These are phyloP conservation scores for Delia radicum DNA, from an alignment of 1,140 invertebrate genomes.

Conservation along the genomic window DNA sequence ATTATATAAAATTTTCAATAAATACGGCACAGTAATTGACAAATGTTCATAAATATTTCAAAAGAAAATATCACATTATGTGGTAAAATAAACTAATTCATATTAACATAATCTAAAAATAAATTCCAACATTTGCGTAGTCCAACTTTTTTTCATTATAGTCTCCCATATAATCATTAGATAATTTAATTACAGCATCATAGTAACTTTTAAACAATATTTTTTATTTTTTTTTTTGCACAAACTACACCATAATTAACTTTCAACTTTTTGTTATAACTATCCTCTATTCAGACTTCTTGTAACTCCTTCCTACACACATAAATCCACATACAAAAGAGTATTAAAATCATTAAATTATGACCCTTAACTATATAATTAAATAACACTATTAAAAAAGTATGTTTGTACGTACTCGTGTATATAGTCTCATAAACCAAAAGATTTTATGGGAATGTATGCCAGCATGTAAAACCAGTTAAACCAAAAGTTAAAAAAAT, in stretches of 20 bases:
- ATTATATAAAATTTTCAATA: too few relatives aligned
- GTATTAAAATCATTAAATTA: slow-evolving; percentile 5
- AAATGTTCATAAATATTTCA: too few relatives aligned
- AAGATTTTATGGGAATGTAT: neutral
- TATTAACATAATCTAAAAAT: too few relatives aligned
- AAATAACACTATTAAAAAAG: neutral
- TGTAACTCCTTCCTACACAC: too few relatives aligned
- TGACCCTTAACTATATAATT: slow-evolving; percentile 4
- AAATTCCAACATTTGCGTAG: too few relatives aligned
- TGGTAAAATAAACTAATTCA: too few relatives aligned
- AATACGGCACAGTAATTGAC: too few relatives aligned
- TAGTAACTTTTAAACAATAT: neutral
- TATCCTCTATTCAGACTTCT: too few relatives aligned
- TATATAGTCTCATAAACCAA: neutral
- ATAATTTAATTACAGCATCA: neutral
- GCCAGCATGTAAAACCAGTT: slow-evolving; percentile 1
- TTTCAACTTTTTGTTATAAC: neutral
- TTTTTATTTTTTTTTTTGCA: neutral
- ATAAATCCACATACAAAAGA: neutral
- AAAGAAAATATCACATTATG: too few relatives aligned
- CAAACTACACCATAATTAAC: neutral
- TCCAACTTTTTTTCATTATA: neutral
- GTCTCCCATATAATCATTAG: neutral
- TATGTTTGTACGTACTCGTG: too few relatives aligned
- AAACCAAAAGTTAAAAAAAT: neutral